Conservation (phyloP, 2,888 invertebrate genomes). For the Xylota sylvarum region DNA sequence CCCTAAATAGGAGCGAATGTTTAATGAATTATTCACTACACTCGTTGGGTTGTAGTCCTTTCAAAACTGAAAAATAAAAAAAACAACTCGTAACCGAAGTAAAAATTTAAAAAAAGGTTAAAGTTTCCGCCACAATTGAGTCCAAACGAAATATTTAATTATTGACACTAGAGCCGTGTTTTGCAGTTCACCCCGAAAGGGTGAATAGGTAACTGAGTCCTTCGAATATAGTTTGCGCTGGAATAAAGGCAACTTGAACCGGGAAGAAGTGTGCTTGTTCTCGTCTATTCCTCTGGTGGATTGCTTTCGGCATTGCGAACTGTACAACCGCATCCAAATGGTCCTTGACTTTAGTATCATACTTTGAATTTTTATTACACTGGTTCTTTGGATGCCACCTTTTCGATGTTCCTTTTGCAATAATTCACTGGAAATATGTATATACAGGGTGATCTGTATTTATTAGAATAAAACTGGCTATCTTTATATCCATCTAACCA, state of each 20-base stretch:
- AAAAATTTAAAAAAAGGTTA: neutral
- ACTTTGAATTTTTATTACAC: constrained; percentile 10
- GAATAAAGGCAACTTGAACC: neutral
- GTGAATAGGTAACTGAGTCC: neutral
- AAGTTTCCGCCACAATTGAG: constrained; percentile 5
- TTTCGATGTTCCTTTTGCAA: neutral
- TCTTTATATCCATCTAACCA: too few species aligned
- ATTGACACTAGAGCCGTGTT: constrained; percentile 14
- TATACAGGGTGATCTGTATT: neutral
- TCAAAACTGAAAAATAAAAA: neutral
- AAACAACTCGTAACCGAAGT: neutral
- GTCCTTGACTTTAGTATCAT: constrained; percentile 16
- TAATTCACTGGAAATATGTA: neutral
- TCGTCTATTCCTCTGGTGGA: constrained; percentile 1
- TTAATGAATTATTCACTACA: constrained; percentile 43
- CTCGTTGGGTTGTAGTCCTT: neutral
- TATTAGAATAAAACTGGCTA: neutral
- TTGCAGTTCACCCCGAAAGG: neutral
- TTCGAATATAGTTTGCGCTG: neutral
- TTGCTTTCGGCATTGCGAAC: constrained; percentile 2
- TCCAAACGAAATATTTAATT: constrained; percentile 39
- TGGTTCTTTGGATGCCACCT: neutral
- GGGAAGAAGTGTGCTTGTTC: constrained; percentile 11
- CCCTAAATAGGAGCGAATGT: neutral
- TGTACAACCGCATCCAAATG: constrained; percentile 8